Base-by-base conservation (phyloP, 2,888 invertebrate species). In the Cephonodes hylas region DNA sequence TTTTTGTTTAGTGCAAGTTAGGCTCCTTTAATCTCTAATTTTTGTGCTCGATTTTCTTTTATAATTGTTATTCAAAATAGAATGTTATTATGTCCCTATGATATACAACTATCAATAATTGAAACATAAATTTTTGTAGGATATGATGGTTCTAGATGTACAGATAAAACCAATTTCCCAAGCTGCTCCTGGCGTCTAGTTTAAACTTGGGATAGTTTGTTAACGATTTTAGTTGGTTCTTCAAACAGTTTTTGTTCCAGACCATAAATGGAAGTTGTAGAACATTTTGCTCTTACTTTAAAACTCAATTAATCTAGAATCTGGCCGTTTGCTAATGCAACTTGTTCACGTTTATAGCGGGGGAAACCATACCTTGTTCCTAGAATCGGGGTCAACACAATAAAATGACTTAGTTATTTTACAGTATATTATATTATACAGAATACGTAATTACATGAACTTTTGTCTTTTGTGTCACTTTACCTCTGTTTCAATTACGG, bases 371-470 rank as follows among this genome's bases (percentile, higher is more conserved):
- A 38, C 38, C 38, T 38, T 38, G 31, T 45, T 34, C 27, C n/a
- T 20, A 18, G 44, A 31, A 45, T 45, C 20, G 31, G 59, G 59
- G 46, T 59, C 59, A 59, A 34, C 7, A 46, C 46, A 46, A 46
- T 59, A 23, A 59, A 46, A 46, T 59, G 22, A 59, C 22, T 59
- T 59, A 59, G 59, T 45, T 15, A 59, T 59, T 59, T 22, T 34
- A 46, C 8, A 15, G 27, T 59, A n/a, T n/a, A n/a, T n/a, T n/a
- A n/a, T n/a, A n/a, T n/a, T n/a, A n/a, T n/a, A n/a, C n/a, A 31
- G 46, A 34, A 59, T 34, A 59, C 31, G 15, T 22, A 59, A 59
- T 59, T 46, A 59, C 20, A 23, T 34, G 34, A 22, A 34, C 31
- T 31, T 59, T 46, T 7, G 8, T 53, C 31, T 31, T 53, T 27